Conservation (phyloP, 1,140 invertebrate species). For the Drosophila pseudoobscura region DNA sequence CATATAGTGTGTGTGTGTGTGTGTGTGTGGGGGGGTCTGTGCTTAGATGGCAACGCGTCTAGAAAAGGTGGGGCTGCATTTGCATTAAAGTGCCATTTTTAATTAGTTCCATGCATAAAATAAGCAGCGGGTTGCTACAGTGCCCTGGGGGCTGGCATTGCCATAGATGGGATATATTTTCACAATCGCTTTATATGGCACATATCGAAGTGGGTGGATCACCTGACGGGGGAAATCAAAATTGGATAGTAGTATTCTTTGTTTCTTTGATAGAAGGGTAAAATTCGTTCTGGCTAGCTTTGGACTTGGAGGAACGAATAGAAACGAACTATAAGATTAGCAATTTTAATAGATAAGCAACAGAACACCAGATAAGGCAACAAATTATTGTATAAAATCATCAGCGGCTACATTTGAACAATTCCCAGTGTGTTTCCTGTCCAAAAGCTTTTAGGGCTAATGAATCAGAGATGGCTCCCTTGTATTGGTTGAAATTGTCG, state of each 20-base stretch:
- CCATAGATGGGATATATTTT: no score
- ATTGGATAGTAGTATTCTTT: no score
- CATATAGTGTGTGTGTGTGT: constrained; percentile 17
- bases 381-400: constrained; percentile 11
- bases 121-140: constrained; percentile 15
- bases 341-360: no score
- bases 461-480: constrained; percentile 13
- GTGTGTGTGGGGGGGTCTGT: neutral
- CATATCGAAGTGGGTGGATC: no score
- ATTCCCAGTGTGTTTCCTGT: constrained; percentile 31
- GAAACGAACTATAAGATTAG: no score
- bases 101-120: constrained; percentile 61
- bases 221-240: no score
- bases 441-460: constrained; percentile 43
- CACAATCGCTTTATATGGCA: no score
- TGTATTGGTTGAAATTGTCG: no score
- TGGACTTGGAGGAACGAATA: no score
- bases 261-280: no score
- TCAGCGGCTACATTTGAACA: constrained; percentile 19
- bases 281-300: no score
- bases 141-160: no score
- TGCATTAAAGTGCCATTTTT: constrained; percentile 64
- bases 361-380: neutral
- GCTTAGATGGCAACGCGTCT: constrained; percentile 45
- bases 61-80: constrained; percentile 50